Evolutionary conservation across 2,888 invertebrate species (phyloP), one percentile per base, ranked within the genome.

Genomic region (Beris chalybata): DNA sequence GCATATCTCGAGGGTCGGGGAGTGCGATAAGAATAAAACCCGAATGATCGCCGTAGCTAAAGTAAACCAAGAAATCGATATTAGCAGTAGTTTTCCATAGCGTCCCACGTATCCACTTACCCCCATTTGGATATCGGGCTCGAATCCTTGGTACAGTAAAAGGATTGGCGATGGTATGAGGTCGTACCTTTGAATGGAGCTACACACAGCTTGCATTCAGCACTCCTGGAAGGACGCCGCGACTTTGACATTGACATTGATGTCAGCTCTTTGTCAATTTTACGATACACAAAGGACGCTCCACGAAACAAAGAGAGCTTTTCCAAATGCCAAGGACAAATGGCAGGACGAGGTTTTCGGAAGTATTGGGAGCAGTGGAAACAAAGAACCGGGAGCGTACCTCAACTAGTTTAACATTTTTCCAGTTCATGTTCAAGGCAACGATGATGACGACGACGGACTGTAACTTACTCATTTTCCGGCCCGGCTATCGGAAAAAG

Each of bases 271-370:
- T 56, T 43, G 55, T 56, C 15, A 56, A 56, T 31, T 31, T 30
- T 38, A 56, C 9, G 43, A 22, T 30, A n/a, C 55, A 38, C 55
- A 56, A 56, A 56, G 43, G 55, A n/a, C 13, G 5, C n/a, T 9
- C n/a, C 1, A 12, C 55, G 38, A 56, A 56, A 56, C 55, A 56
- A 56, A 56, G 55, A 56, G 38, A 56, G 6, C 38, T 22, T 56
- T 38, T 38, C 38, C 32, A 43, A 56, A 56, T 56, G 55, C 55
- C 55, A 56, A 56, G 55, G 55, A 56, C 38, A 22, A 22, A 56
- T 38, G 9, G 11, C 32, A 12, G 43, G 38, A 30, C 38, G 32
- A 13, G 55, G 55, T 38, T 31, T 22, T 7, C 38, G 38, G 38
- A 9, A 5, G 5, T 4, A 38, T 38, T 38, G 38, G 38, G 9